A percentile compares a stretch with the other conserved stretches of the same genome.
phyloP scores from a whole-genome alignment of 2,888 invertebrate species.

The Tillus elongatus region DNA sequence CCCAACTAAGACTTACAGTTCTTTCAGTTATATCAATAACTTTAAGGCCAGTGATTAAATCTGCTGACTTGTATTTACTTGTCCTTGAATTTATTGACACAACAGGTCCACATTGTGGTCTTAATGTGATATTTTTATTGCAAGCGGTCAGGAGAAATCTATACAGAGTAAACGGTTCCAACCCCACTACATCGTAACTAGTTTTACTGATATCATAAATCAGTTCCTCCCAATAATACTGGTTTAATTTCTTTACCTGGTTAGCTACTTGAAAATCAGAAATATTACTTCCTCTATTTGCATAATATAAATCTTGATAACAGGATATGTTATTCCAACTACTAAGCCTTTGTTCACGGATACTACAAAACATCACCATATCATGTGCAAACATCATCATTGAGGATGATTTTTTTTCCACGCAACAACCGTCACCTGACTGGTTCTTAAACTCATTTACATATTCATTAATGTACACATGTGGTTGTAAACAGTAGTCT shows the following conservation, averaged over 20 bases:
- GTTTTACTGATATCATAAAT: conserved; percentile 21
- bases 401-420: no score
- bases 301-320: no score
- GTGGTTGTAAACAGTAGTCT: conserved; percentile 26
- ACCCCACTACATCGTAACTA: conserved; percentile 28
- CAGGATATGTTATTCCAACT: no score
- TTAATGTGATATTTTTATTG: conserved; percentile 44
- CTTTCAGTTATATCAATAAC: conserved; percentile 19
- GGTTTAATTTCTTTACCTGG: no score
- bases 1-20: conserved; percentile 44
- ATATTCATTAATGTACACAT: no score
- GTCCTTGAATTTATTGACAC: conserved; percentile 46
- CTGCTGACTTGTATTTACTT: conserved; percentile 35
- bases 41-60: conserved; percentile 34
- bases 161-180: conserved; percentile 52
- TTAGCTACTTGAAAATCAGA: no score
- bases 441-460: no score
- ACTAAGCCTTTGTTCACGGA: no score
- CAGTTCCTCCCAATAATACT: no score
- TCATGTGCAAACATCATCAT: not conserved
- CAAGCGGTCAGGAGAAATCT: conserved; percentile 53
- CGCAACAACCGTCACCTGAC: no score
- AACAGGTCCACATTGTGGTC: conserved; percentile 45
- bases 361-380: not conserved
- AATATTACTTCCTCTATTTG: no score